Base-by-base conservation (phyloP, 2,113 vertebrate genomes). In the Epinephelus fuscoguttatus region DNA sequence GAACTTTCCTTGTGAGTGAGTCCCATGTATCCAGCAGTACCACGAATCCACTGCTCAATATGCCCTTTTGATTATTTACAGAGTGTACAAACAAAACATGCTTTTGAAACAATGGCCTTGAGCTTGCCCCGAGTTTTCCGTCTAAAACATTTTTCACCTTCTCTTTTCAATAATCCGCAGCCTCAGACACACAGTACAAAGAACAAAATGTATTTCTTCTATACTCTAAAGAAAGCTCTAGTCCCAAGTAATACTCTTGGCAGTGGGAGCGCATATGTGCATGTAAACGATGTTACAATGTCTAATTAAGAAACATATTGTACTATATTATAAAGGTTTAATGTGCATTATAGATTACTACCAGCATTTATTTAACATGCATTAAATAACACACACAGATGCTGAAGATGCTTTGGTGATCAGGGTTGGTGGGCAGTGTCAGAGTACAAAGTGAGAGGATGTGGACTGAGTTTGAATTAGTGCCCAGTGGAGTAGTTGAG, bases 391-490 rank as follows among this genome's bases (percentile, higher is more conserved):
- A 37, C 19, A 27, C 67, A 61, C 55, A 27, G 62, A 25, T 7
- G 4, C 27, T 80, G 52, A 74, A 77, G 75, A 75, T 70, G 75
- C 78, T 84, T 63, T 68, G 69, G 73, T 72, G 79, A 85, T 91
- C 83, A 75, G 80, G 66, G 62, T 78, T 77, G 71, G 75, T 87
- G 84, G 56, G 52, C 70, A 88, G 85, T 73, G 67, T 82, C 78
- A 75, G 55, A 64, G 87, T 62, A 85, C 84, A 88, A 88, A 87
- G 70, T 84, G 74, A 85, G 75, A 85, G 83, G 91, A 91, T 86
- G 86, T 90, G 81, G 70, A 82, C 37, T 50, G 82, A 45, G 55
- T 88, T 89, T 86, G 83, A 92, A 91, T 92, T 66, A 80, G 69
- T 80, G 87, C 72, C 81, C 75, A 78, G 66, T 79, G 76, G 86